Conservation (phyloP, 2,888 invertebrate species). For the Pammene aurita region DNA sequence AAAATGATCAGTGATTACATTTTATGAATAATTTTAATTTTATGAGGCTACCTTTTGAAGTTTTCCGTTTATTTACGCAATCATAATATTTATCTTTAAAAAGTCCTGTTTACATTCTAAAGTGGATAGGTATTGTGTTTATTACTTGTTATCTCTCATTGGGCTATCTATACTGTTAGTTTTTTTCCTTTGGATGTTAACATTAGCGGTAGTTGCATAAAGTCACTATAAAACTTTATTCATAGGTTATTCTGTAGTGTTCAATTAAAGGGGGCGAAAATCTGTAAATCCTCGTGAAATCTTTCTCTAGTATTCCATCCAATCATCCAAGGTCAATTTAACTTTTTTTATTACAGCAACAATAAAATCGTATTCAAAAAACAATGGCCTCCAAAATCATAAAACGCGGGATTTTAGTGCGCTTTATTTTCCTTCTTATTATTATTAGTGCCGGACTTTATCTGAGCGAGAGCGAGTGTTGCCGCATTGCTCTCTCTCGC, state of each 20-base stretch:
- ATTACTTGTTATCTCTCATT: neutral
- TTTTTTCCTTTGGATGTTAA: neutral
- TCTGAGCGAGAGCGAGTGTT: constrained; percentile 41
- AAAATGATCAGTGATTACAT: no score
- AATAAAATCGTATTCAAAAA: constrained; percentile 28
- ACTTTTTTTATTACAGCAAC: constrained; percentile 17
- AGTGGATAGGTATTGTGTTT: neutral
- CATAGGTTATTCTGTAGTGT: neutral
- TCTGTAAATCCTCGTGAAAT: neutral
- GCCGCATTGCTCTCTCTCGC: constrained; percentile 53
- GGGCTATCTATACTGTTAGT: neutral
- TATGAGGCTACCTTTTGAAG: no score
- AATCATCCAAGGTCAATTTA: constrained; percentile 32
- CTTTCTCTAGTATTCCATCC: neutral
- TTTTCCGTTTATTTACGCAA: neutral
- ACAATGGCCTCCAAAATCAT: constrained; percentile 36
- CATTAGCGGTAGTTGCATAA: neutral
- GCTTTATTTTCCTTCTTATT: constrained; percentile 40
- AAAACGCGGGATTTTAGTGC: constrained; percentile 38
- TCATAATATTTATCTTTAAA: neutral
- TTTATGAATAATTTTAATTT: no score
- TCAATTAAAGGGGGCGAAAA: neutral
- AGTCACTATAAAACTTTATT: neutral
- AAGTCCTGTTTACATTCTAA: neutral
- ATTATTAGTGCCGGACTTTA: constrained; percentile 43